These are phyloP conservation scores for Gallinago nigripennis DNA, from an alignment of 2,797 vertebrate species.

Conservation along the genomic window DNA sequence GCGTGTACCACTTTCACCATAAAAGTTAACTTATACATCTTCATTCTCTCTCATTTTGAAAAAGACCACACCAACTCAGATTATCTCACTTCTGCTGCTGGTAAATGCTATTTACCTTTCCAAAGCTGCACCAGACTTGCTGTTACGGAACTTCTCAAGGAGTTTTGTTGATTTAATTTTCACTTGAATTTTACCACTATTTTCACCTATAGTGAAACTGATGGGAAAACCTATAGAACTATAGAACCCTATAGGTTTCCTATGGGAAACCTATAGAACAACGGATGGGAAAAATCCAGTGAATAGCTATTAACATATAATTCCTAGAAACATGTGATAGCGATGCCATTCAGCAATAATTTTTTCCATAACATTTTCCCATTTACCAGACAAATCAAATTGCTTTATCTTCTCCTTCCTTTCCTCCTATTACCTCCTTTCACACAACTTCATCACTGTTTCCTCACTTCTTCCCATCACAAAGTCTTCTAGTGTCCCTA, in stretches of 20 bases:
- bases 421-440: neutral
- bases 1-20: neutral
- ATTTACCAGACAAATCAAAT: neutral
- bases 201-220: neutral
- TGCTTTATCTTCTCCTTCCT: neutral
- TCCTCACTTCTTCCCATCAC: neutral
- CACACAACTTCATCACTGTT: neutral
- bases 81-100: neutral
- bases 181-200: neutral
- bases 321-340: neutral
- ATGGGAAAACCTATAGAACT: too few relatives aligned
- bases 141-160: neutral
- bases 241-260: too few relatives aligned
- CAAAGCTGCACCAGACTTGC: neutral
- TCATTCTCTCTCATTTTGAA: slow-evolving; percentile 14
- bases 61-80: neutral
- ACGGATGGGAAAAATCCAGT: neutral
- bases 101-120: neutral
- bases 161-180: neutral
- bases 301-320: neutral
- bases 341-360: neutral
- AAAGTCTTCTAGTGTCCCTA: neutral
- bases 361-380: neutral
- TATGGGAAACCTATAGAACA: too few relatives aligned
- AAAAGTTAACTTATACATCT: neutral